Base-by-base conservation (phyloP, 1,140 invertebrate genomes). In the Oncopodura yosiiana region DNA sequence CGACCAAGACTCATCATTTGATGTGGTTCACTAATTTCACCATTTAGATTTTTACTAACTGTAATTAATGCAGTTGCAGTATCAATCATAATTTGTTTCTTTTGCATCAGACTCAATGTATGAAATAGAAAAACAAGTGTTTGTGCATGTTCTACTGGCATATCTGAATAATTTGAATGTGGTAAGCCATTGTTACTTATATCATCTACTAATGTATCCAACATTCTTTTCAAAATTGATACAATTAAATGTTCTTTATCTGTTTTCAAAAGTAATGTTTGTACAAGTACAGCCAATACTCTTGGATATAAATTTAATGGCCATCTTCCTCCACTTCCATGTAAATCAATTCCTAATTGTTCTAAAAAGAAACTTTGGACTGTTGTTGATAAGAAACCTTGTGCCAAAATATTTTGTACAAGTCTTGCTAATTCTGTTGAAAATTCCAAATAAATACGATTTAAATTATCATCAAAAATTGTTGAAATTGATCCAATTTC, bases 141-240 rank as follows among this genome's bases (percentile, higher is more conserved):
- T 68, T 96, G 92, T 0, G 90, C 83, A 72, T 97, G 93, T 69
- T 97, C 94, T 9, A 95, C 89, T 71, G 96, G 96, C 30, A 97
- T 73, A 75, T 94, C 90, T 84, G 72, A 37, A 74, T 77, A 61
- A 64, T 64, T 64, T 60, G 69, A 48, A 53, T 71, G 69, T 65
- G 77, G 71, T 53, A 81, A 71, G 14, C 43, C 18, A 1, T 18
- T 27, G 27, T 39, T 34, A 9, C 29, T 37, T 21, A 92, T 83
- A 66, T 84, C 86, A 65, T 87, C 83, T 14, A 87, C 84, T 24
- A 96, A 73, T 3, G 88, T 92, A 55, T 85, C 83, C 2, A 95
- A 78, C 4, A 94, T 75, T 66, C 87, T 78, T 66, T 87, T 82
- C 89, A 91, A 94, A 65, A 95, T 91, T 36, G 82, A 81, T 5